A percentile compares a stretch with the other conserved stretches of the same genome.
Conservation (phyloP, 2,113 vertebrate genomes). For the Sus scrofa region DNA sequence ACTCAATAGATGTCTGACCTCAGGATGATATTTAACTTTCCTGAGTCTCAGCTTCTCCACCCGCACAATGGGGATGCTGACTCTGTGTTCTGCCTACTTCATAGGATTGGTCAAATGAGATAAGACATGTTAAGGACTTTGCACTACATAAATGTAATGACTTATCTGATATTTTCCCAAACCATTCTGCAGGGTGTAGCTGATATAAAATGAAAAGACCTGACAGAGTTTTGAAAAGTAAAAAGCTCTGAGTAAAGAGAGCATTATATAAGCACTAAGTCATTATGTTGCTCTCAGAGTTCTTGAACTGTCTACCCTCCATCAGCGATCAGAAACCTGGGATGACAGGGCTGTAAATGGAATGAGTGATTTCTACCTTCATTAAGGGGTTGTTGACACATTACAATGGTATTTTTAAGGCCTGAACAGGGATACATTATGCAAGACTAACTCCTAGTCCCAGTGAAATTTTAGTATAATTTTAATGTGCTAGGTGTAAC, state of each 20-base stretch:
- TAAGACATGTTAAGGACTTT: not conserved
- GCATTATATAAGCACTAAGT: not conserved
- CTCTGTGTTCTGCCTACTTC: not conserved
- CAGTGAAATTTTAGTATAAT: conserved; percentile 9
- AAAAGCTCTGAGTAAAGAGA: not conserved
- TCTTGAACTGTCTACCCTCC: not conserved
- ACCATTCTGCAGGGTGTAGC: not conserved
- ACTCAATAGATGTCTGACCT: not conserved
- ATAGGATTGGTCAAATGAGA: not conserved
- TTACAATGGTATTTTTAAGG: not conserved
- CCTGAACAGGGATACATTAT: conserved; percentile 44
- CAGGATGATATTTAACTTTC: not conserved
- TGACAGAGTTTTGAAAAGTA: not conserved
- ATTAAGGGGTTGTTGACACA: not conserved
- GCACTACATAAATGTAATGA: not conserved
- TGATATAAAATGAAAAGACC: conserved; percentile 51
- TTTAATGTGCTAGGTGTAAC: conserved; percentile 50
- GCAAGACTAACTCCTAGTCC: conserved; percentile 15
- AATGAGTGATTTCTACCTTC: not conserved
- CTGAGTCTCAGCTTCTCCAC: not conserved
- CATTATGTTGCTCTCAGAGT: not conserved
- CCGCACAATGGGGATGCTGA: not conserved
- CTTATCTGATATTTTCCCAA: conserved; percentile 8
- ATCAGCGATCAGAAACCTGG: not conserved
- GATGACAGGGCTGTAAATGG: not conserved